Percentiles rank a stretch among this genome's conserved stretches.
phyloP scores from a whole-genome alignment of 2,888 invertebrate species.

The Thera obeliscata region DNA sequence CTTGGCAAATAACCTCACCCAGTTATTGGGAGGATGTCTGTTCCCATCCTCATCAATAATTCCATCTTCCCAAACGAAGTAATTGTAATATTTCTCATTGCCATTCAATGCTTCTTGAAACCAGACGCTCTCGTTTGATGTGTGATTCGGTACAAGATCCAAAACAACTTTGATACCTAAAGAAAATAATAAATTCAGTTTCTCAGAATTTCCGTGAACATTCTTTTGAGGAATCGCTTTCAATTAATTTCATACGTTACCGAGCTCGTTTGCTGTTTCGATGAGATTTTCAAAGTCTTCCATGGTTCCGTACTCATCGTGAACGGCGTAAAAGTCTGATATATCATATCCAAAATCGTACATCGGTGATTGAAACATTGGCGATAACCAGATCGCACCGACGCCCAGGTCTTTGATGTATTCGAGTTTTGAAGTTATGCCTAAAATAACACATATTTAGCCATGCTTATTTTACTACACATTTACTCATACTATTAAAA shows the following conservation, averaged over 20 bases:
- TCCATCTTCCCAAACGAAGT: conserved; percentile 89
- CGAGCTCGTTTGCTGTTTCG: conserved; percentile 75
- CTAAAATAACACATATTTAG: conserved; percentile 57
- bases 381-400: conserved; percentile 89
- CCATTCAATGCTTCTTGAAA: conserved; percentile 88
- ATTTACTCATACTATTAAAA: background rate
- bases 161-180: conserved; percentile 84
- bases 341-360: conserved; percentile 93
- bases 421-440: conserved; percentile 85
- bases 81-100: conserved; percentile 87
- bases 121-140: conserved; percentile 93
- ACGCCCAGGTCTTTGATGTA: conserved; percentile 88
- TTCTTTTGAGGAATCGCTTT: conserved; percentile 1
- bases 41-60: conserved; percentile 70
- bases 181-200: conserved; percentile 27
- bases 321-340: conserved; percentile 87
- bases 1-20: conserved; percentile 76
- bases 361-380: conserved; percentile 90
- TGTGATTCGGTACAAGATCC: conserved; percentile 90
- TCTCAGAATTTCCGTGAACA: conserved; percentile 8
- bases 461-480: conserved; percentile 7
- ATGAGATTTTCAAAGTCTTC: conserved; percentile 87
- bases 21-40: conserved; percentile 88
- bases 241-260: conserved; percentile 49
- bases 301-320: conserved; percentile 89